Evolutionary conservation across 2,888 invertebrate species (phyloP).

Genomic region (Bhutanitis thaidina): DNA sequence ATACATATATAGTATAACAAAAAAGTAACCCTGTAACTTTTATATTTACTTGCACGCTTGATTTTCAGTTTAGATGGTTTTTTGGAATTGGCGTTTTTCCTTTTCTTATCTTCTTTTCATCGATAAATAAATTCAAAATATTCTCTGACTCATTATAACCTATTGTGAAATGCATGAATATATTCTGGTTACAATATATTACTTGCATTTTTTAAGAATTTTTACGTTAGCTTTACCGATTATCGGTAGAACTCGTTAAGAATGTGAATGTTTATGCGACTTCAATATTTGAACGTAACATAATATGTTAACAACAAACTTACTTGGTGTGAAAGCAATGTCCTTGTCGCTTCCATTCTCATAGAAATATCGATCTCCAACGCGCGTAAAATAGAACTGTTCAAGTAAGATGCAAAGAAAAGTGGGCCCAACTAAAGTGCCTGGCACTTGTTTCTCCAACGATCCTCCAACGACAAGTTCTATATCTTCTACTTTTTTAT

Average conservation of each 20-base stretch:
- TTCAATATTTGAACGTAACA: not conserved
- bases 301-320: not conserved
- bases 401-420: constrained; percentile 17
- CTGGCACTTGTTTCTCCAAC: constrained; percentile 13
- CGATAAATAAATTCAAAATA: too few species aligned
- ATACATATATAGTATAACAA: too few species aligned
- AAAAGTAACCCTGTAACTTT: too few species aligned
- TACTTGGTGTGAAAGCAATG: constrained; percentile 9
- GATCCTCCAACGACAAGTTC: constrained; percentile 18
- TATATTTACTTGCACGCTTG: too few species aligned
- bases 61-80: too few species aligned
- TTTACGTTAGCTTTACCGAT: too few species aligned
- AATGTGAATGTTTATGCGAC: not conserved
- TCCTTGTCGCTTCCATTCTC: constrained; percentile 17
- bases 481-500: constrained; percentile 16
- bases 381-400: constrained; percentile 17
- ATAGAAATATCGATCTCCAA: constrained; percentile 21
- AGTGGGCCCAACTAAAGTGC: constrained; percentile 16
- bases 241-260: not conserved
- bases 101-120: too few species aligned
- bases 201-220: too few species aligned
- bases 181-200: too few species aligned
- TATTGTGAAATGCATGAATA: too few species aligned
- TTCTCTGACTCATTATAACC: too few species aligned
- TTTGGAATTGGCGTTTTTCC: too few species aligned